Conservation (phyloP, 2,888 invertebrate genomes). For the Exocentrus adspersus region DNA sequence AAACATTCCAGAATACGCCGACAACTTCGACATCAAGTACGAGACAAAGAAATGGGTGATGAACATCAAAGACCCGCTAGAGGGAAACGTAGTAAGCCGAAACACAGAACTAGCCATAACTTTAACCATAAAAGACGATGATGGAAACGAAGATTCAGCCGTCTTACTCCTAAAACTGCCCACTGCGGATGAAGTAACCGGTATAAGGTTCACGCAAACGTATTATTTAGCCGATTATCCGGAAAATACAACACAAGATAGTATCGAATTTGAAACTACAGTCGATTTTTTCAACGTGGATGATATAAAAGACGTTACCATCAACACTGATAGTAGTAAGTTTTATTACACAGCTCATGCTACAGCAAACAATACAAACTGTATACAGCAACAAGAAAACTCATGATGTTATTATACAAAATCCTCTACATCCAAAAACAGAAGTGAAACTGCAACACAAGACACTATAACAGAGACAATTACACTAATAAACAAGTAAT, state of each 20-base stretch:
- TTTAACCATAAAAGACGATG: constrained; percentile 15
- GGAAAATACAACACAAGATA: constrained; percentile 24
- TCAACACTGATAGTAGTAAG: constrained; percentile 11
- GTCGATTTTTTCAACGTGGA: constrained; percentile 37
- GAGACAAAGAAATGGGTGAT: background rate
- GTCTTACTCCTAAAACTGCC: constrained; percentile 35
- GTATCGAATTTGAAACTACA: constrained; percentile 33
- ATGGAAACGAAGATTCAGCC: constrained; percentile 14
- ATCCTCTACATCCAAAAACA: too few relatives aligned
- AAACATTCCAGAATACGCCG: constrained; percentile 32
- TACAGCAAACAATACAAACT: too few relatives aligned
- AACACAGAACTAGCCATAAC: constrained; percentile 13
- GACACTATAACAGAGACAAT: too few relatives aligned
- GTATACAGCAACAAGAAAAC: too few relatives aligned
- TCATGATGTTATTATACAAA: too few relatives aligned
- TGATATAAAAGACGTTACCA: constrained; percentile 19
- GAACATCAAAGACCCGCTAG: background rate
- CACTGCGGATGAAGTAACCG: constrained; percentile 1
- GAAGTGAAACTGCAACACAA: too few relatives aligned
- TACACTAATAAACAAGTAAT: too few relatives aligned
- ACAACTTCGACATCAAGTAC: constrained; percentile 23
- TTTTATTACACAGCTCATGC: background rate
- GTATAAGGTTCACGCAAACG: constrained; percentile 37
- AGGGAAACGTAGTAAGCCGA: background rate
- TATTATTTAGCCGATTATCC: constrained; percentile 43